Percentiles rank a stretch among this genome's conserved stretches.
Evolutionary conservation across 2,888 invertebrate species (phyloP).

Genomic region (Adelphocoris suturalis): DNA sequence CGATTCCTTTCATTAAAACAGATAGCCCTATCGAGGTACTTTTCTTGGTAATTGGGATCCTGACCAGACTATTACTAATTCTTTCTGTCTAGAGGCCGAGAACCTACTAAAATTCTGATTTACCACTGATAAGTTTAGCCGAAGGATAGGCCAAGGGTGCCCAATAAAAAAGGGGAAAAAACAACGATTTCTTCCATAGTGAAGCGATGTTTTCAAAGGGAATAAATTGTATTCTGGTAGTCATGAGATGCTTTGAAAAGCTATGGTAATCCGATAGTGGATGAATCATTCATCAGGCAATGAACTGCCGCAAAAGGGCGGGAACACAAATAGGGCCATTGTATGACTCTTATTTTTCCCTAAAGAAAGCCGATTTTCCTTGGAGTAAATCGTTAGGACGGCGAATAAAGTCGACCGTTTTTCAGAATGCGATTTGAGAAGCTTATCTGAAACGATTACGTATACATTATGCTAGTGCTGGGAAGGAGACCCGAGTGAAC

Average conservation of each 20-base stretch:
- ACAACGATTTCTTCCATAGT: slow-evolving; percentile 6
- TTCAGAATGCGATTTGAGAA: slow-evolving; percentile 2
- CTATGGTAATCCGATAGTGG: slow-evolving; percentile 39
- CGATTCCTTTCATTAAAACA: neutral
- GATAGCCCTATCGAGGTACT: neutral
- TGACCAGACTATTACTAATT: neutral
- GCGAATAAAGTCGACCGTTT: neutral
- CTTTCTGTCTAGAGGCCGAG: neutral
- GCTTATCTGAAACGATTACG: slow-evolving; percentile 15
- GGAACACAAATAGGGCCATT: slow-evolving; percentile 17
- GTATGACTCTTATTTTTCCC: slow-evolving; percentile 34
- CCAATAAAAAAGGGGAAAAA: neutral
- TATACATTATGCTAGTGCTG: neutral
- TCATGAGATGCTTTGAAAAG: slow-evolving; percentile 36
- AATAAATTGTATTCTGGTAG: slow-evolving; percentile 42
- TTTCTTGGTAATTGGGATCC: neutral
- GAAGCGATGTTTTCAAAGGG: slow-evolving; percentile 31
- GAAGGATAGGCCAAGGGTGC: neutral
- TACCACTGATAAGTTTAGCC: neutral
- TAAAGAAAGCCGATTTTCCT: slow-evolving; percentile 18
- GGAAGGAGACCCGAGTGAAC: neutral
- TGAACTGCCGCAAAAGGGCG: slow-evolving; percentile 30
- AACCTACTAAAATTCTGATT: neutral
- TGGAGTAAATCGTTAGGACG: slow-evolving; percentile 4
- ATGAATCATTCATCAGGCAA: slow-evolving; percentile 42